These are phyloP conservation scores for Synchiropus splendidus DNA, from an alignment of 2,113 vertebrate species.

Conservation along the genomic window DNA sequence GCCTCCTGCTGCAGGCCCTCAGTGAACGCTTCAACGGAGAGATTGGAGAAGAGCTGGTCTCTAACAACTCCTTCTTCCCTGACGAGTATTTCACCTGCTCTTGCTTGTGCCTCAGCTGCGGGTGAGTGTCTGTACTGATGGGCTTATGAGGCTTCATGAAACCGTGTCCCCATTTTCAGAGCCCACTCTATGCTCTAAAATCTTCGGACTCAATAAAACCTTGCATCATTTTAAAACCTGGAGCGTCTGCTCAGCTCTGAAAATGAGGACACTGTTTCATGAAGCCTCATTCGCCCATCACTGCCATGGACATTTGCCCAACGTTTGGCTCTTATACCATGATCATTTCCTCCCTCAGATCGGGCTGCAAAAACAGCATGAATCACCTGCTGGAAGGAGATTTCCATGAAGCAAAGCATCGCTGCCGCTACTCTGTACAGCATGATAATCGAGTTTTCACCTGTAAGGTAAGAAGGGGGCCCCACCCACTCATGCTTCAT, in stretches of 20 bases:
- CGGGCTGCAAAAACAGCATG: slow-evolving; percentile 96
- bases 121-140: slow-evolving; percentile 69
- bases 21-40: slow-evolving; percentile 96
- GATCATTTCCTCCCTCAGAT: slow-evolving; percentile 53
- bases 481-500: not conserved
- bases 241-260: too few relatives aligned
- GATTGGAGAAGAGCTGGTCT: slow-evolving; percentile 85
- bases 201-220: too few relatives aligned
- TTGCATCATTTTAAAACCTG: too few relatives aligned
- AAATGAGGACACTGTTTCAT: too few relatives aligned
- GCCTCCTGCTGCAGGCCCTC: slow-evolving; percentile 69
- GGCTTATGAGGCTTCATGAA: too few relatives aligned
- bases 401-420: slow-evolving; percentile 81
- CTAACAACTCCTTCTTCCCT: slow-evolving; percentile 93
- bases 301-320: not conserved
- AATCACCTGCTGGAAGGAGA: slow-evolving; percentile 88
- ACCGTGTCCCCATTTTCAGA: too few relatives aligned
- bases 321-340: too few relatives aligned
- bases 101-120: slow-evolving; percentile 88
- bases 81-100: slow-evolving; percentile 99
- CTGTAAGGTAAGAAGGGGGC: slow-evolving; percentile 78
- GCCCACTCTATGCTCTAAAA: too few relatives aligned
- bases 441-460: slow-evolving; percentile 95
- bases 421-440: slow-evolving; percentile 90
- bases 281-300: too few relatives aligned